Conservation (phyloP, 2,113 vertebrate species). For the Speoplatyrhinus poulsoni region DNA sequence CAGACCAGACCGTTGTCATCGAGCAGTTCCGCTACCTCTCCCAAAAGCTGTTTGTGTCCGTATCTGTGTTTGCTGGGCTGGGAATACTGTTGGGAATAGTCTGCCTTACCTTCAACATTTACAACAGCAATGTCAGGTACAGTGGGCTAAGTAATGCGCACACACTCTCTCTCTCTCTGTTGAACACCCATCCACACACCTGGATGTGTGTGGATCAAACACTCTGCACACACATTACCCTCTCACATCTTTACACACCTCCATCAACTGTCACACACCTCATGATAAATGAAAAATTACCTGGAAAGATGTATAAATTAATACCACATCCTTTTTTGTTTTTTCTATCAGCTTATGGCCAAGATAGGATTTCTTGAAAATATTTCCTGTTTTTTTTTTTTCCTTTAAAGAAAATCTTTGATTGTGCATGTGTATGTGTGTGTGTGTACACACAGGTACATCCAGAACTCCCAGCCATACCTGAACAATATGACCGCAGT, state of each 20-base stretch:
- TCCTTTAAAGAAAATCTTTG: no score
- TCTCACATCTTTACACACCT: no score
- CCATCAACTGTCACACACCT: no score
- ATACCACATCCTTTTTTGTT: no score
- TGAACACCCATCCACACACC: background rate
- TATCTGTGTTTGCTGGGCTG: constrained; percentile 85
- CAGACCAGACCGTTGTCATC: constrained; percentile 91
- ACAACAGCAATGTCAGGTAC: constrained; percentile 92
- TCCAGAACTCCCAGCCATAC: constrained; percentile 94
- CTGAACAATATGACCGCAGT: constrained; percentile 92
- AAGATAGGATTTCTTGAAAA: no score
- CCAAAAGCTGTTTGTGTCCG: constrained; percentile 91
- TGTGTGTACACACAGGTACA: constrained; percentile 77
- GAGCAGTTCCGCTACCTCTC: constrained; percentile 89
- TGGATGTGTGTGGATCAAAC: background rate
- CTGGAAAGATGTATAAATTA: no score
- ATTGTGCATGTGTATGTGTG: background rate
- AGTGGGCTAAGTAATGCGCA: background rate
- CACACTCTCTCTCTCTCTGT: background rate
- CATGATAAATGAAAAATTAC: no score
- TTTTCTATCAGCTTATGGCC: background rate
- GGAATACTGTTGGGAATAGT: constrained; percentile 89
- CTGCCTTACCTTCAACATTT: constrained; percentile 94
- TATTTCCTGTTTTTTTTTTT: no score
- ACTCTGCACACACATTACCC: background rate